Conservation (phyloP, 2,888 invertebrate genomes). For the Drepanosiphum platanoidis region DNA sequence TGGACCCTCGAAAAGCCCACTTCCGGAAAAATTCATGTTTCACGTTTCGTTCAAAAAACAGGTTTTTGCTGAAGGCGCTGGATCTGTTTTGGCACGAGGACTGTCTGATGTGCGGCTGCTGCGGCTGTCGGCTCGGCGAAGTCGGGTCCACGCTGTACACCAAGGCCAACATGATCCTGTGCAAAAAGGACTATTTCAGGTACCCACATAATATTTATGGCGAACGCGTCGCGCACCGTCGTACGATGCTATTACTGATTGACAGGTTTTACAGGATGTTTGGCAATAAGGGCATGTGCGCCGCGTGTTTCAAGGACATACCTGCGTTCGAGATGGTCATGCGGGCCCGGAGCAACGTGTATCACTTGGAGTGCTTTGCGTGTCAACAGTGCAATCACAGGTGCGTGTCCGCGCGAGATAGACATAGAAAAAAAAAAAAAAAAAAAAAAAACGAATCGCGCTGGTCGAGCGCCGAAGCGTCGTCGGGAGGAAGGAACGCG, state of each 20-base stretch:
- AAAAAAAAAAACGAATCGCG: not conserved
- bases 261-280: slow-evolving; percentile 76
- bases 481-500: too few relatives aligned
- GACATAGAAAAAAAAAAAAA: too few relatives aligned
- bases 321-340: slow-evolving; percentile 99
- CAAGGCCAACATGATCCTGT: slow-evolving; percentile 89
- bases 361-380: slow-evolving; percentile 97
- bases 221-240: slow-evolving; percentile 22
- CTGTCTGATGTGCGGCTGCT: slow-evolving; percentile 90
- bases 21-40: too few relatives aligned
- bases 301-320: slow-evolving; percentile 96
- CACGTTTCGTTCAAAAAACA: too few relatives aligned
- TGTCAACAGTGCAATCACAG: slow-evolving; percentile 99
- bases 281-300: slow-evolving; percentile 95
- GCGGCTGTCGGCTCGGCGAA: slow-evolving; percentile 92
- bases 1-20: too few relatives aligned
- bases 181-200: slow-evolving; percentile 93
- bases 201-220: slow-evolving; percentile 69
- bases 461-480: too few relatives aligned
- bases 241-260: slow-evolving; percentile 61
- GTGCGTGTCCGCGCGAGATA: slow-evolving; percentile 73
- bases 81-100: slow-evolving; percentile 95
- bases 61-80: slow-evolving; percentile 81
- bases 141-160: slow-evolving; percentile 91
- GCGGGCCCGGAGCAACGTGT: slow-evolving; percentile 95